phyloP scores from a whole-genome alignment of 2,888 invertebrate species.

The Gymnosoma rotundatum region DNA sequence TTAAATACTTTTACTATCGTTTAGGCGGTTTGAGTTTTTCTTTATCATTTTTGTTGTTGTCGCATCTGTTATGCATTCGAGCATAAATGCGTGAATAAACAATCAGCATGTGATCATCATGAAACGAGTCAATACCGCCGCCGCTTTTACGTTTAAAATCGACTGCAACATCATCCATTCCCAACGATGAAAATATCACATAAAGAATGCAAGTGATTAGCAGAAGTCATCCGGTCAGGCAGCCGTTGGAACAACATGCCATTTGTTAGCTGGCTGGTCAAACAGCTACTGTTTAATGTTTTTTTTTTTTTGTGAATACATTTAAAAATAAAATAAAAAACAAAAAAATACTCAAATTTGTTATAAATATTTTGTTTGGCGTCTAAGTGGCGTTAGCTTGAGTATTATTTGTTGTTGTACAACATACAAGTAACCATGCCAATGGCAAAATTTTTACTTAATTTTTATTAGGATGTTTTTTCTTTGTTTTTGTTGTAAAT shows the following conservation, averaged over 20 bases:
- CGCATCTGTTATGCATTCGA: conserved; percentile 60
- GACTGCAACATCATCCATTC: conserved; percentile 37
- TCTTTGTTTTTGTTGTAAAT: conserved; percentile 14
- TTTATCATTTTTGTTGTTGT: conserved; percentile 36
- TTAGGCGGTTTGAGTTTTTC: conserved; percentile 38
- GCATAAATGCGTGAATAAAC: conserved; percentile 51
- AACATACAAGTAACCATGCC: conserved; percentile 47
- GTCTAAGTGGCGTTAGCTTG: conserved; percentile 65
- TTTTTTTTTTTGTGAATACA: conserved; percentile 39
- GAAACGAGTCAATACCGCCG: conserved; percentile 23
- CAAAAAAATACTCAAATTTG: conserved; percentile 17
- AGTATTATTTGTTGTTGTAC: conserved; percentile 52
- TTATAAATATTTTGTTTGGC: conserved; percentile 58
- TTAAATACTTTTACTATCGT: conserved; percentile 69
- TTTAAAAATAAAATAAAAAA: not conserved
- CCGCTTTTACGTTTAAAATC: conserved; percentile 15
- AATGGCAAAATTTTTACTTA: conserved; percentile 58
- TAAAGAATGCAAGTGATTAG: conserved; percentile 54
- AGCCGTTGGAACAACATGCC: conserved; percentile 58
- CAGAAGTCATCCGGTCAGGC: conserved; percentile 32
- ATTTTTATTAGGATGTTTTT: conserved; percentile 22
- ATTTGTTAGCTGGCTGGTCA: conserved; percentile 45
- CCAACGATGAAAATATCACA: conserved; percentile 18
- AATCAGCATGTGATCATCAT: conserved; percentile 36
- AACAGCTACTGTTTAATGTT: conserved; percentile 57